Conservation (phyloP, 2,888 invertebrate genomes). For the Clanis bilineata region DNA sequence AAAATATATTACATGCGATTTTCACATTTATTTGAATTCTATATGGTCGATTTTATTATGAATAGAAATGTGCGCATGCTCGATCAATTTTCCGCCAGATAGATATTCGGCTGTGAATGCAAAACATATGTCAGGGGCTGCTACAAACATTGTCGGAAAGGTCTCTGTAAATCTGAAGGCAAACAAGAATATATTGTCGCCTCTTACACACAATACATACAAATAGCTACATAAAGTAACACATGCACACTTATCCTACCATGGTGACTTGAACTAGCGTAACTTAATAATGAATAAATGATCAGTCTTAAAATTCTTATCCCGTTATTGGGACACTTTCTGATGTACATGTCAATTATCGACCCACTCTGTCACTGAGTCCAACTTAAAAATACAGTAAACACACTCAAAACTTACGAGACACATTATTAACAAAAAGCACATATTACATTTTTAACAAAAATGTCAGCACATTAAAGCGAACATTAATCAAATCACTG, state of each 20-base stretch:
- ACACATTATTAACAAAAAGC: conserved; percentile 71
- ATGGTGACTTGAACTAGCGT: conserved; percentile 73
- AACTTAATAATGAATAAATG: conserved; percentile 79
- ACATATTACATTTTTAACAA: conserved; percentile 66
- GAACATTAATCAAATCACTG: conserved; percentile 57
- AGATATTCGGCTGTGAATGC: no score
- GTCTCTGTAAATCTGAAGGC: conserved; percentile 52
- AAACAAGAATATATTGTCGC: conserved; percentile 44
- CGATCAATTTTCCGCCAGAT: not conserved
- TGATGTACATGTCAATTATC: conserved; percentile 51
- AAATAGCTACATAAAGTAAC: conserved; percentile 61
- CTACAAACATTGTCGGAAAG: conserved; percentile 30
- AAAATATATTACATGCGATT: no score
- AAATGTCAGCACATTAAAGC: conserved; percentile 67
- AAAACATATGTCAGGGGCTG: no score
- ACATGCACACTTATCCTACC: conserved; percentile 57
- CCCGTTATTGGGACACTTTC: conserved; percentile 58
- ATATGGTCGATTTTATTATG: not conserved
- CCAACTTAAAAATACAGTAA: conserved; percentile 60
- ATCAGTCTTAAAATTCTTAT: conserved; percentile 78
- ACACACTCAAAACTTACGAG: conserved; percentile 64
- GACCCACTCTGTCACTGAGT: conserved; percentile 76
- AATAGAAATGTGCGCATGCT: not conserved
- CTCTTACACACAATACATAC: conserved; percentile 54
- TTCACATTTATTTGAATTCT: no score